Conservation (phyloP, 2,797 vertebrate genomes). For the Neosalanx taihuensis region DNA sequence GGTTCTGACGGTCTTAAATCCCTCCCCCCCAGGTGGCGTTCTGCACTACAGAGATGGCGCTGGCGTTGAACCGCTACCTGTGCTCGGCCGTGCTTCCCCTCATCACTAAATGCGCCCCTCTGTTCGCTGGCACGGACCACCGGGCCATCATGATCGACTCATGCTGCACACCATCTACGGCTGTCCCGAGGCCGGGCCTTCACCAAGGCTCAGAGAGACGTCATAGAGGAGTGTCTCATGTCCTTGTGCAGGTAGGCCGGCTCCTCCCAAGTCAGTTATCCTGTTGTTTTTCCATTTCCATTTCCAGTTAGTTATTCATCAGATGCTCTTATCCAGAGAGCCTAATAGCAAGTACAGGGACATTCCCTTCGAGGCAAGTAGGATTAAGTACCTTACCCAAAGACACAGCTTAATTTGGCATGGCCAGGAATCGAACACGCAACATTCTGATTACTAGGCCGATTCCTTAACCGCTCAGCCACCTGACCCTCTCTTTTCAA, state of each 20-base stretch:
- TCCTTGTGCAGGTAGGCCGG: conserved; percentile 83
- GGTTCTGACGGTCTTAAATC: neutral
- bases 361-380: no score
- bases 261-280: neutral
- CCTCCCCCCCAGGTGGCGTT: conserved; percentile 76
- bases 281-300: neutral
- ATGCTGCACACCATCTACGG: conserved; percentile 96
- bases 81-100: conserved; percentile 90
- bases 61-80: conserved; percentile 92
- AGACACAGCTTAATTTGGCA: no score
- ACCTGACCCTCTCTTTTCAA: no score
- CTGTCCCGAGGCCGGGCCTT: conserved; percentile 90
- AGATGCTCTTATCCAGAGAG: no score
- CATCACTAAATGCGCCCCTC: conserved; percentile 92
- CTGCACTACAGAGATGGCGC: conserved; percentile 95
- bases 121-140: conserved; percentile 92
- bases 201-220: conserved; percentile 93
- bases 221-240: conserved; percentile 95
- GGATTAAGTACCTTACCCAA: no score
- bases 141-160: conserved; percentile 96
- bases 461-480: no score
- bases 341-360: no score
- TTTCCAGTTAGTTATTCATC: neutral
- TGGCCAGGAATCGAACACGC: no score
- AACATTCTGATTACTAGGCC: no score